Evolutionary conservation across 2,797 vertebrate species (phyloP).

Genomic region (Pempheris klunzingeri): DNA sequence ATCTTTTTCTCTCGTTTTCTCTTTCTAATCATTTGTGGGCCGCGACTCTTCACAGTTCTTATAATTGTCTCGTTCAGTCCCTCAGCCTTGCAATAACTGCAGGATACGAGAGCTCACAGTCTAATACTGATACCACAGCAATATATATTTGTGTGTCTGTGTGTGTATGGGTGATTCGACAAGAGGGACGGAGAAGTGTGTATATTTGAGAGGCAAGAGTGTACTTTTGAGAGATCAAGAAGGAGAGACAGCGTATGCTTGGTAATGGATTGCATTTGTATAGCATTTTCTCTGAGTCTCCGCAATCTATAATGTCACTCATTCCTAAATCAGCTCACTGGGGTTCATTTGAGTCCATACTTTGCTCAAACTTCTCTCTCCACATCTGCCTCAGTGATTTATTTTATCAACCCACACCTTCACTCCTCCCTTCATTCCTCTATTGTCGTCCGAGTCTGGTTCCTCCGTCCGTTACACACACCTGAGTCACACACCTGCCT

Average conservation of each 20-base stretch:
- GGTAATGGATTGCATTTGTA: constrained; percentile 81
- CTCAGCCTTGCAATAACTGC: constrained; percentile 85
- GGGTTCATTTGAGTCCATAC: constrained; percentile 48
- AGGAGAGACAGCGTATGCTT: constrained; percentile 57
- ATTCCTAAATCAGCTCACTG: constrained; percentile 64
- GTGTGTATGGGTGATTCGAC: constrained; percentile 68
- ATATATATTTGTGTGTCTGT: constrained; percentile 77
- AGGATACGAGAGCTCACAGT: constrained; percentile 83
- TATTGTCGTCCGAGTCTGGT: background rate
- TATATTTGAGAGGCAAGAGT: constrained; percentile 60
- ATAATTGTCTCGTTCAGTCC: constrained; percentile 87
- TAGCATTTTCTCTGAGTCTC: constrained; percentile 68
- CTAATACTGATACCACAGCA: constrained; percentile 79
- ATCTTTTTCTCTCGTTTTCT: constrained; percentile 80
- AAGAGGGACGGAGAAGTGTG: constrained; percentile 53
- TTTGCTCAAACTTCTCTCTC: constrained; percentile 42
- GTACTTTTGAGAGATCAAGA: constrained; percentile 73
- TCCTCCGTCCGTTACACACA: constrained; percentile 5
- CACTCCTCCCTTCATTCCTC: constrained; percentile 21
- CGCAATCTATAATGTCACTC: constrained; percentile 69
- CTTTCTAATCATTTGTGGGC: constrained; percentile 87
- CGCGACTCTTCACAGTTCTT: constrained; percentile 85
- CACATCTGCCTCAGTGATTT: constrained; percentile 40
- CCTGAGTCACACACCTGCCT: constrained; percentile 21
- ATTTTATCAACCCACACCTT: constrained; percentile 23